Evolutionary conservation across 2,797 vertebrate species (phyloP).

Genomic region (Smutsia gigantea): DNA sequence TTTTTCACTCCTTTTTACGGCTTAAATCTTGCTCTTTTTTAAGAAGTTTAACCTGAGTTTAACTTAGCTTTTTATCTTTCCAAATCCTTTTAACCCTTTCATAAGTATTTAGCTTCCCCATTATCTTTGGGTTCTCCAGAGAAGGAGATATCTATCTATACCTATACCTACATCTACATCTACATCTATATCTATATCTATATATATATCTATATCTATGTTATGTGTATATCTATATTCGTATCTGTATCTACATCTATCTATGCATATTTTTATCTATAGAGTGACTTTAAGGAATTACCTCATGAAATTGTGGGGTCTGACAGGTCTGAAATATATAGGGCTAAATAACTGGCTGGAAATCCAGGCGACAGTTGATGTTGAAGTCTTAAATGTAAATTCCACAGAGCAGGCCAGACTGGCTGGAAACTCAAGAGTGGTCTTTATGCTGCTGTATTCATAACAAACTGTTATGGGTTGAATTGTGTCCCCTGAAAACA

Average conservation of each 20-base stretch:
- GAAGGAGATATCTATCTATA: constrained; percentile 53
- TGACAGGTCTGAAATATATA: not conserved
- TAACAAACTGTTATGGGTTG: not conserved
- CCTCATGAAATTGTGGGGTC: not conserved
- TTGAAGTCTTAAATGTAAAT: not conserved
- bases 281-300: not conserved
- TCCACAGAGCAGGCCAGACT: not conserved
- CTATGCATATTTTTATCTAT: not conserved
- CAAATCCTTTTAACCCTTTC: not conserved
- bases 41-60: not conserved
- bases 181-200: not conserved
- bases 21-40: not conserved
- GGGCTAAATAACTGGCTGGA: not conserved
- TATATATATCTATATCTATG: not conserved
- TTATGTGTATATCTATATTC: not conserved
- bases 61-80: not conserved
- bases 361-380: not conserved
- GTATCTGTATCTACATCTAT: not conserved
- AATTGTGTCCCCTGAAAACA: not conserved
- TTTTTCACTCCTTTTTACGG: not conserved
- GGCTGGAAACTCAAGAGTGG: not conserved
- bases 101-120: not conserved
- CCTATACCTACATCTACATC: not conserved
- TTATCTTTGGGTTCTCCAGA: not conserved
- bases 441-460: not conserved